Evolutionary conservation across 2,113 vertebrate genomes (phyloP).

Genomic region (human): DNA sequence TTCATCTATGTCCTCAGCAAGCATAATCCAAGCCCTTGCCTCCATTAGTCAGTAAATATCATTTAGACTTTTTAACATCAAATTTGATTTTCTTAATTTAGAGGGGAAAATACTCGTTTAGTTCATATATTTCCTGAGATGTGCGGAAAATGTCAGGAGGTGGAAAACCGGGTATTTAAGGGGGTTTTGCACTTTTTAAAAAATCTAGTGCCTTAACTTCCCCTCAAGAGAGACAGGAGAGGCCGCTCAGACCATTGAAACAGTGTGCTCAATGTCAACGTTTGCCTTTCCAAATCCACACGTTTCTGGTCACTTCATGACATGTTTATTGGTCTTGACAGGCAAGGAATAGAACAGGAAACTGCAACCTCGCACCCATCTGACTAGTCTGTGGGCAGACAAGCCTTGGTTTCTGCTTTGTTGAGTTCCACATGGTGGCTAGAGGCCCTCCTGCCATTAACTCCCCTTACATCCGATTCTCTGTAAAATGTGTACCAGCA

Average conservation of each 20-base stretch:
- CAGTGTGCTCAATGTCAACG: conserved; percentile 30
- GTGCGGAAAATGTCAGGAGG: background rate
- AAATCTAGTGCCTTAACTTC: conserved; percentile 61
- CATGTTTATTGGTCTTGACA: conserved; percentile 79
- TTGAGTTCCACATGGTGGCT: background rate
- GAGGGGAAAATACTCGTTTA: background rate
- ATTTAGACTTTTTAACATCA: background rate
- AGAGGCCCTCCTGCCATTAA: conserved; percentile 70
- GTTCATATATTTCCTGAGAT: background rate
- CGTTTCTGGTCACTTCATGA: conserved; percentile 69
- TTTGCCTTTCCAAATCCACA: conserved; percentile 77
- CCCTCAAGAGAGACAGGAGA: conserved; percentile 56
- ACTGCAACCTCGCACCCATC: conserved; percentile 16
- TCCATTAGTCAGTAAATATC: background rate
- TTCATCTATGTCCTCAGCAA: fast-evolving
- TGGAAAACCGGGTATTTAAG: background rate
- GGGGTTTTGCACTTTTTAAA: background rate
- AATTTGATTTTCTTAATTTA: background rate
- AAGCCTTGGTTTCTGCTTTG: conserved; percentile 47
- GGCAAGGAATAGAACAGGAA: conserved; percentile 66
- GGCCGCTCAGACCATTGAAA: conserved; percentile 35
- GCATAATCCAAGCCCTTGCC: background rate
- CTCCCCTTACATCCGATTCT: conserved; percentile 66
- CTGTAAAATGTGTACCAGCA: conserved; percentile 63
- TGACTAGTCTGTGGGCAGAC: conserved; percentile 54